Conservation (phyloP, 2,888 invertebrate species). For the Ophioninae sp. region DNA sequence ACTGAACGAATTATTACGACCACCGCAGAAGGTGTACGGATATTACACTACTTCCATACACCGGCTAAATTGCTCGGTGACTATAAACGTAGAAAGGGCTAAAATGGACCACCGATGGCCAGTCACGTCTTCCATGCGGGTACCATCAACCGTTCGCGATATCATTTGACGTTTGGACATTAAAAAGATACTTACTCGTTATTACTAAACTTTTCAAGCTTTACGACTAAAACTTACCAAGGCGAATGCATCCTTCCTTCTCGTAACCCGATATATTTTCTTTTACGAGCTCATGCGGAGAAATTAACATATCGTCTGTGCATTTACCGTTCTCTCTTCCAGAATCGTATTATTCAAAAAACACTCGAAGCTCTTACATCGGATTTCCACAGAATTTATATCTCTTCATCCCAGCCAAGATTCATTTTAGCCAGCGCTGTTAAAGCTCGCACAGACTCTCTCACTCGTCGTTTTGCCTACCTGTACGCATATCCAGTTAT, state of each 20-base stretch:
- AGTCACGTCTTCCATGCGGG: neutral
- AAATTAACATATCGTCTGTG: neutral
- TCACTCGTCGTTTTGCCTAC: slow-evolving; percentile 15
- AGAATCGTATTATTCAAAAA: neutral
- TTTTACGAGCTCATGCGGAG: neutral
- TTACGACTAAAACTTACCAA: neutral
- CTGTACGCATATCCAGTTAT: slow-evolving; percentile 14
- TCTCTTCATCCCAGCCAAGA: neutral
- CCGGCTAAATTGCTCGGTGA: slow-evolving; percentile 12
- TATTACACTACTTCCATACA: slow-evolving; percentile 37
- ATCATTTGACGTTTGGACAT: neutral
- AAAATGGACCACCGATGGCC: slow-evolving; percentile 18
- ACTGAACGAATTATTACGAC: slow-evolving; percentile 53
- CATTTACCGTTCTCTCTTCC: neutral
- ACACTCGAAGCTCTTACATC: neutral
- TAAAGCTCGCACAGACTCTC: neutral
- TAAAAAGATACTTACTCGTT: neutral
- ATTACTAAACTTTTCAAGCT: neutral
- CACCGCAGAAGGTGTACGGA: slow-evolving; percentile 53
- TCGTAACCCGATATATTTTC: neutral
- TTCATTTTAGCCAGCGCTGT: slow-evolving; percentile 6
- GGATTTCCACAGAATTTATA: neutral
- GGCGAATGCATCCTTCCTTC: neutral
- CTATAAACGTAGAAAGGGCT: neutral
- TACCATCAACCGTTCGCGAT: neutral